Conservation (phyloP, 2,888 invertebrate species). For the Mesorhabditis spiculigera region DNA sequence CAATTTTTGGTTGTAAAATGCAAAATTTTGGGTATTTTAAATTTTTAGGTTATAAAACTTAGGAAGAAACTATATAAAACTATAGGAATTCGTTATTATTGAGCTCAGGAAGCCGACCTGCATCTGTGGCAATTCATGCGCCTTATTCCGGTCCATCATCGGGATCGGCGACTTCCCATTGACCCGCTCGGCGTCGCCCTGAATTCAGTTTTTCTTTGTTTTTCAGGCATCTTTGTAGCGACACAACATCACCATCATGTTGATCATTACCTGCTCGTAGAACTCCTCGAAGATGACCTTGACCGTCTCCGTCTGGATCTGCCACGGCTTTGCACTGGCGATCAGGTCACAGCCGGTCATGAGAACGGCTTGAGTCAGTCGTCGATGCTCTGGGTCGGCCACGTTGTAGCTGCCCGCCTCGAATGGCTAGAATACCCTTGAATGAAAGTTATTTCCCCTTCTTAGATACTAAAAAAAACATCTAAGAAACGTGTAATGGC, state of each 20-base stretch:
- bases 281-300: constrained; percentile 79
- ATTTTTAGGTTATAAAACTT: no score
- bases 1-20: no score
- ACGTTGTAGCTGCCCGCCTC: constrained; percentile 67
- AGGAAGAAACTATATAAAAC: no score
- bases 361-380: constrained; percentile 70
- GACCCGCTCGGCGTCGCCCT: constrained; percentile 72
- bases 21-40: no score
- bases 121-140: constrained; percentile 73
- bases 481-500: no score
- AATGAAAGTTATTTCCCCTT: no score
- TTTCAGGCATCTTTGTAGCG: no score
- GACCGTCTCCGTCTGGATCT: constrained; percentile 76
- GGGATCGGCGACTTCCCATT: constrained; percentile 73
- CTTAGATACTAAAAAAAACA: no score
- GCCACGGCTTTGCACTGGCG: constrained; percentile 81
- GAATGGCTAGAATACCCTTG: no score
- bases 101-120: constrained; percentile 64
- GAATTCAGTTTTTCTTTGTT: background rate
- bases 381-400: constrained; percentile 69
- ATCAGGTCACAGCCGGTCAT: constrained; percentile 83
- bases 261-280: constrained; percentile 68
- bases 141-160: constrained; percentile 75
- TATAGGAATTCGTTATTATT: no score
- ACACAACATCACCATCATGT: no score